Evolutionary conservation across 2,888 invertebrate species (phyloP).

Genomic region (Ethmia dodecea): DNA sequence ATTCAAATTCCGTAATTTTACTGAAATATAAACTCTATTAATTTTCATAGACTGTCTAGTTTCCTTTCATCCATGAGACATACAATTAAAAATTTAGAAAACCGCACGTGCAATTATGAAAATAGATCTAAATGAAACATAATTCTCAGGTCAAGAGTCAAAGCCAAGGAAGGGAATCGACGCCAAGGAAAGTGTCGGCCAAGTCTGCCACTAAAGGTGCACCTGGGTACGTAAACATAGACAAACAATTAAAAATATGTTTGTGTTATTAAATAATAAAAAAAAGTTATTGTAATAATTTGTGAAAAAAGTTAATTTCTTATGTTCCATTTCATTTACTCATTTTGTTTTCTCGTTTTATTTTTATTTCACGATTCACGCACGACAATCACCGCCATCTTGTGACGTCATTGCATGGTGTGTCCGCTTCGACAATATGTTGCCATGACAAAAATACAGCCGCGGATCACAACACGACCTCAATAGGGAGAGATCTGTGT

Average conservation of each 20-base stretch:
- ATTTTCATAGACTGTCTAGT: no score
- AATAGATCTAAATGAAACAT: not conserved
- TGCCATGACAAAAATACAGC: slow-evolving; percentile 54
- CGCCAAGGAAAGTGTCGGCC: slow-evolving; percentile 80
- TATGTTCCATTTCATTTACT: slow-evolving; percentile 27
- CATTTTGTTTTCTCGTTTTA: slow-evolving; percentile 32
- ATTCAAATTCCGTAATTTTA: no score
- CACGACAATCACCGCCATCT: slow-evolving; percentile 44
- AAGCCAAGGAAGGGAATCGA: slow-evolving; percentile 62
- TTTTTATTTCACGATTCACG: slow-evolving; percentile 36
- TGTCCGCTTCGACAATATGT: slow-evolving; percentile 34
- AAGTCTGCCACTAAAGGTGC: slow-evolving; percentile 75
- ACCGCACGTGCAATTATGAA: no score
- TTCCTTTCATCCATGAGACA: no score
- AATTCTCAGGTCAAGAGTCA: slow-evolving; percentile 71
- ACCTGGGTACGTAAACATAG: slow-evolving; percentile 59
- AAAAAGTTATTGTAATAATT: not conserved
- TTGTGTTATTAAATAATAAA: not conserved
- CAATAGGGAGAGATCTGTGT: slow-evolving; percentile 80
- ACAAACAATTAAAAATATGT: no score
- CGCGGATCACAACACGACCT: slow-evolving; percentile 87
- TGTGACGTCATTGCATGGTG: slow-evolving; percentile 71
- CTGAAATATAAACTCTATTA: no score
- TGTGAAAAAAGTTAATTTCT: slow-evolving; percentile 6
- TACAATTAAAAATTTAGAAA: no score